Base-by-base conservation (phyloP, 2,888 invertebrate genomes). In the Frankliniella intonsa region DNA sequence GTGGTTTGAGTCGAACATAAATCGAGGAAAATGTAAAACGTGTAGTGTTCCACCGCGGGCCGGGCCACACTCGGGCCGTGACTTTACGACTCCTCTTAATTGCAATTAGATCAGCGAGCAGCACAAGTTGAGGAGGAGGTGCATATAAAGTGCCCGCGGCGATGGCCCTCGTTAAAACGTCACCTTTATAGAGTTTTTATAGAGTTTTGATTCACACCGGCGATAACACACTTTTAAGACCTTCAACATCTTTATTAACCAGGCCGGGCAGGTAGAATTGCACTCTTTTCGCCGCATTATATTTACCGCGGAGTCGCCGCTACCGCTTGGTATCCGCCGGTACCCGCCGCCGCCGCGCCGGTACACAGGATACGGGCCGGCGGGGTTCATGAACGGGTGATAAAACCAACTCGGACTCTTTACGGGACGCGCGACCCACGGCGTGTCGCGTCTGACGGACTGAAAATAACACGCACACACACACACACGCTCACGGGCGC, bases 141-240 rank as follows among this genome's bases (percentile, higher is more conserved):
- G 69, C 69, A 76, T 76, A 76, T 25, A 76, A 25, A 76, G 69
- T 76, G 69, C 55, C 55, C 55, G 14, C 11, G 17, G 55, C 25
- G 69, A 76, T 76, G 69, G 69, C 12, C n/a, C 69, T 76, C 69
- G 69, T 76, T 76, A 76, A 76, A 76, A 22, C 69, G 69, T 76
- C 69, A 76, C 69, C 69, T 76, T 76, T 76, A 76, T 22, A 76
- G 69, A 76, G 25, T 76, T 76, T 76, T 76, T 76, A 76, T 76
- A 76, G 69, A 25, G 69, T 22, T 76, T 76, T 76, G 69, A 76
- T 76, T 76, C 22, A 76, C 69, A 9, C 25, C 69, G 25, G 69
- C 69, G 69, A 76, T 76, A 76, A 3, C 25, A 25, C 25, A 9
- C 22, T 76, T 25, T 25, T 76, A 76, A 76, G 69, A 25, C 69